phyloP scores from a whole-genome alignment of 2,797 vertebrate genomes.

The Cyprinodon diabolis region DNA sequence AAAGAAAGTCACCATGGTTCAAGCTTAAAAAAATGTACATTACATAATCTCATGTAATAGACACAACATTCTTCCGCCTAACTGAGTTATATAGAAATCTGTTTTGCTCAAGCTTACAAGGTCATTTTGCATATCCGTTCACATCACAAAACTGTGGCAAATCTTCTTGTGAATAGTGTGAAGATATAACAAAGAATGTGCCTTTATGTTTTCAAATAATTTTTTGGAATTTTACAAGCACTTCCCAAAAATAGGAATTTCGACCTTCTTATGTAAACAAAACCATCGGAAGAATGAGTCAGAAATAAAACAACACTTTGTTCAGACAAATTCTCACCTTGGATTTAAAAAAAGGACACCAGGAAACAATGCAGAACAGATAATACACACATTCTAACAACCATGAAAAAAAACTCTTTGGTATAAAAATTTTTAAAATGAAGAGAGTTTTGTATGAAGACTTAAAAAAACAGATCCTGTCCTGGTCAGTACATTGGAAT shows the following conservation, averaged over 20 bases:
- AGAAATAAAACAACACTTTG: neutral
- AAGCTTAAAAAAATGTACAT: neutral
- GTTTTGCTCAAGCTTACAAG: neutral
- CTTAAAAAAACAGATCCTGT: neutral
- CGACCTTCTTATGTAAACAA: neutral
- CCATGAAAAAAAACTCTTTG: neutral
- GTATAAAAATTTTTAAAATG: neutral
- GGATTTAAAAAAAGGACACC: neutral
- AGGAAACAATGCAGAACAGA: neutral
- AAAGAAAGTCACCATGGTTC: neutral
- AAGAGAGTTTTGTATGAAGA: neutral
- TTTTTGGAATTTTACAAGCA: neutral
- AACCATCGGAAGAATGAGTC: neutral
- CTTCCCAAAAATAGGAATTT: neutral
- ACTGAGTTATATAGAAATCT: neutral
- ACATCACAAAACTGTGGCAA: neutral
- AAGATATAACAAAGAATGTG: neutral
- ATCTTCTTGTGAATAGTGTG: neutral
- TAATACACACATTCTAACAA: neutral
- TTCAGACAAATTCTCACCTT: neutral
- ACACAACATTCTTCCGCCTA: neutral
- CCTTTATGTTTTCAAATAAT: neutral
- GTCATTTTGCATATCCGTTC: neutral
- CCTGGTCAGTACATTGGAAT: conserved; percentile 20
- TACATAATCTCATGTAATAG: neutral